Evolutionary conservation across 2,797 vertebrate species (phyloP).

Genomic region (Agapornis canus): DNA sequence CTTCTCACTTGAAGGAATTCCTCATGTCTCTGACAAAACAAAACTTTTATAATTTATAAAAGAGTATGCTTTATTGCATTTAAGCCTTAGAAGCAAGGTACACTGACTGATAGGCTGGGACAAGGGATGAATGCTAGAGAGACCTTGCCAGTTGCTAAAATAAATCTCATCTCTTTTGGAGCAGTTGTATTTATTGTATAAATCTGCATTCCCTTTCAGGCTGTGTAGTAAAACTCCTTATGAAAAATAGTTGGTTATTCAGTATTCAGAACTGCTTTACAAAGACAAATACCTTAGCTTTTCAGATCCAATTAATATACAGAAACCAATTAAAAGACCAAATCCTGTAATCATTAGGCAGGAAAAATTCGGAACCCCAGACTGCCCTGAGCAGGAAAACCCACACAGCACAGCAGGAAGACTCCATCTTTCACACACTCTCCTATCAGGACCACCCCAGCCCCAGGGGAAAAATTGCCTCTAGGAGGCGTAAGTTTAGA

Average conservation of each 20-base stretch:
- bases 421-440: not conserved
- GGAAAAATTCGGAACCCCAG: constrained; percentile 23
- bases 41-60: constrained; percentile 65
- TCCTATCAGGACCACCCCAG: not conserved
- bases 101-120: constrained; percentile 38
- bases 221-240: not conserved
- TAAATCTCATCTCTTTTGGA: constrained; percentile 37
- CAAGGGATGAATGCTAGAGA: constrained; percentile 48
- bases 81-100: constrained; percentile 32
- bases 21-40: constrained; percentile 35
- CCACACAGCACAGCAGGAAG: constrained; percentile 36
- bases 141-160: constrained; percentile 39
- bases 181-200: constrained; percentile 44
- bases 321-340: constrained; percentile 61
- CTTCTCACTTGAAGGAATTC: not conserved
- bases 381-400: constrained; percentile 1
- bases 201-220: constrained; percentile 57
- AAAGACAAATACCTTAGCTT: constrained; percentile 54
- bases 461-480: not conserved
- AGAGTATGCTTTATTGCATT: constrained; percentile 9
- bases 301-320: constrained; percentile 57
- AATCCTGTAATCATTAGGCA: constrained; percentile 19
- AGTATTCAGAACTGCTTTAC: constrained; percentile 26
- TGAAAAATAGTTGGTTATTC: constrained; percentile 52
- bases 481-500: constrained; percentile 21